Evolutionary conservation across 2,113 vertebrate species (phyloP).

Genomic region (Rhipidura dahli): DNA sequence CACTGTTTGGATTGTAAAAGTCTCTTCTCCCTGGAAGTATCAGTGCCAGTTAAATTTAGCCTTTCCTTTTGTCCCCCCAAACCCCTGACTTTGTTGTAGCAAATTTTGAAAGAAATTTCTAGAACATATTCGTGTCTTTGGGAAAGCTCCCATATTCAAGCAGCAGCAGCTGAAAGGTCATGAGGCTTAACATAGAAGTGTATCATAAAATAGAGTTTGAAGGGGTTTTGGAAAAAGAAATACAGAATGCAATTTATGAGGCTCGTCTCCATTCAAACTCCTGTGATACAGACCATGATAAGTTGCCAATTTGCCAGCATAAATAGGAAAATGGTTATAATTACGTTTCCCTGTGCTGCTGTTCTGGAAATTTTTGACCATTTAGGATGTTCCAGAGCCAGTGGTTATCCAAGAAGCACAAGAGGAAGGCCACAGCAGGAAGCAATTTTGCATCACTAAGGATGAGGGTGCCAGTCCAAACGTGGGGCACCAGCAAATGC

Average conservation of each 20-base stretch:
- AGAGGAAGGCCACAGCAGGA: not conserved
- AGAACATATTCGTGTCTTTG: not conserved
- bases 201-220: slow-evolving; percentile 32
- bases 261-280: slow-evolving; percentile 20
- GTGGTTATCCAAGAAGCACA: slow-evolving; percentile 35
- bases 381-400: slow-evolving; percentile 31
- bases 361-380: slow-evolving; percentile 62
- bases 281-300: slow-evolving; percentile 50
- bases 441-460: slow-evolving; percentile 32
- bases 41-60: not conserved
- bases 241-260: slow-evolving; percentile 7
- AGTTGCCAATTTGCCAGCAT: slow-evolving; percentile 59
- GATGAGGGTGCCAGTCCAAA: not conserved
- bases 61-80: not conserved
- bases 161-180: not conserved
- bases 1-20: not conserved
- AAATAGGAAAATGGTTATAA: slow-evolving; percentile 57
- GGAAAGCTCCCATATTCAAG: not conserved
- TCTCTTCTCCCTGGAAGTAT: not conserved
- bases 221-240: slow-evolving; percentile 33
- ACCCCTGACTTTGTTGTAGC: not conserved
- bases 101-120: slow-evolving; percentile 17
- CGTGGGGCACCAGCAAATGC: not conserved
- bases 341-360: slow-evolving; percentile 5
- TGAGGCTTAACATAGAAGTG: not conserved